These are phyloP conservation scores for Chymomyza amoena DNA, from an alignment of 2,888 invertebrate genomes.

Conservation along the genomic window DNA sequence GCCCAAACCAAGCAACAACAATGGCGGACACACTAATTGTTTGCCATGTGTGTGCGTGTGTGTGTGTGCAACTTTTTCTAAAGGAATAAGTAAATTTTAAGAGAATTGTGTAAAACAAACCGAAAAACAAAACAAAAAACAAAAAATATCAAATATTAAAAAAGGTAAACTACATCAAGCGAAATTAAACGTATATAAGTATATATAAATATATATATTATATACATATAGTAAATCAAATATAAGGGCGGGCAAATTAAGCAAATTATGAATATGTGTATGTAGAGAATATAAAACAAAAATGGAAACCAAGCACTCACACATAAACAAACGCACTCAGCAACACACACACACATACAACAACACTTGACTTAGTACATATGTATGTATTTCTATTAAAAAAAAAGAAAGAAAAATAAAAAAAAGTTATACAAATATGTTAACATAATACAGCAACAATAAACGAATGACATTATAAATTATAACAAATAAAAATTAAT, in stretches of 20 bases:
- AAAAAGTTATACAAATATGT: constrained; percentile 39
- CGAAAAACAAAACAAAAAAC: constrained; percentile 30
- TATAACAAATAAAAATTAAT: constrained; percentile 11
- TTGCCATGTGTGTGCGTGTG: constrained; percentile 23
- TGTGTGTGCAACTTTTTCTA: constrained; percentile 58
- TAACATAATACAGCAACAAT: constrained; percentile 33
- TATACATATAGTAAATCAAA: constrained; percentile 58
- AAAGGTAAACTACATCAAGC: constrained; percentile 32
- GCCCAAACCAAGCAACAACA: background rate
- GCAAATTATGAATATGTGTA: constrained; percentile 64
- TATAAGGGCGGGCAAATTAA: constrained; percentile 65
- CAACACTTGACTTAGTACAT: constrained; percentile 47
- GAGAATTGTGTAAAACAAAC: constrained; percentile 47
- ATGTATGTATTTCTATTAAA: constrained; percentile 44
- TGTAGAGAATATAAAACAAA: constrained; percentile 46
- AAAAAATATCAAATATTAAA: constrained; percentile 52
- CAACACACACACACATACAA: constrained; percentile 32
- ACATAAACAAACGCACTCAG: constrained; percentile 26
- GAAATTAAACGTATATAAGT: constrained; percentile 25
- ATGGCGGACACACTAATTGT: background rate
- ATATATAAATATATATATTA: constrained; percentile 14
- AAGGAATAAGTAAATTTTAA: constrained; percentile 60
- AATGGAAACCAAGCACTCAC: constrained; percentile 20
- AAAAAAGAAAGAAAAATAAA: constrained; percentile 13
- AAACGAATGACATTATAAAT: constrained; percentile 47